phyloP scores from a whole-genome alignment of 2,113 vertebrate species.

The Diphyllodes magnificus region DNA sequence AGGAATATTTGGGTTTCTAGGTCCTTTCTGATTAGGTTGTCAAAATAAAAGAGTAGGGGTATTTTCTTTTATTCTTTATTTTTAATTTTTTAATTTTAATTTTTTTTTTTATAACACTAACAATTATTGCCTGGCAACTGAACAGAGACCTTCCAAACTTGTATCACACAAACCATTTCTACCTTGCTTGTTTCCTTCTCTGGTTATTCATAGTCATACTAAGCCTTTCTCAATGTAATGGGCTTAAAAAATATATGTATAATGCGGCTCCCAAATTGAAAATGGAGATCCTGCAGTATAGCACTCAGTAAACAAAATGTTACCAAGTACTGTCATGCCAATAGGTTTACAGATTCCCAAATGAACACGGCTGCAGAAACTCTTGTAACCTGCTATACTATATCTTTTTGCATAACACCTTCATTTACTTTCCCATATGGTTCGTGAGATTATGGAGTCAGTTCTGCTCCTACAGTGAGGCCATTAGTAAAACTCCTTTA shows the following conservation, averaged over 20 bases:
- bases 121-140: not conserved
- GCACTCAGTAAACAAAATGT: not conserved
- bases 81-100: not conserved
- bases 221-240: not conserved
- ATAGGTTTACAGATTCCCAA: not conserved
- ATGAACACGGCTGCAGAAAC: not conserved
- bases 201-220: not conserved
- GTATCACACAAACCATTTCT: not conserved
- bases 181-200: not conserved
- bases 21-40: not conserved
- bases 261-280: not conserved
- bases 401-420: not conserved
- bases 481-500: not conserved
- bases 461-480: not conserved
- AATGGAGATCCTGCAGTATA: not conserved
- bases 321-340: not conserved
- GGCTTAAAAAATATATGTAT: not conserved
- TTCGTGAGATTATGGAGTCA: not conserved
- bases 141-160: not conserved
- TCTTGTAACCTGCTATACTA: not conserved
- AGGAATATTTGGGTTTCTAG: not conserved
- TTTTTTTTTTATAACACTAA: not conserved
- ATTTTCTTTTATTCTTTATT: not conserved
- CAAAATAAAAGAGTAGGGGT: not conserved
- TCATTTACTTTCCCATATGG: not conserved